A percentile compares a stretch with the other conserved stretches of the same genome.
These are phyloP conservation scores for Myoxocephalus aenaeus DNA, from an alignment of 2,797 vertebrate genomes.

Conservation along the genomic window DNA sequence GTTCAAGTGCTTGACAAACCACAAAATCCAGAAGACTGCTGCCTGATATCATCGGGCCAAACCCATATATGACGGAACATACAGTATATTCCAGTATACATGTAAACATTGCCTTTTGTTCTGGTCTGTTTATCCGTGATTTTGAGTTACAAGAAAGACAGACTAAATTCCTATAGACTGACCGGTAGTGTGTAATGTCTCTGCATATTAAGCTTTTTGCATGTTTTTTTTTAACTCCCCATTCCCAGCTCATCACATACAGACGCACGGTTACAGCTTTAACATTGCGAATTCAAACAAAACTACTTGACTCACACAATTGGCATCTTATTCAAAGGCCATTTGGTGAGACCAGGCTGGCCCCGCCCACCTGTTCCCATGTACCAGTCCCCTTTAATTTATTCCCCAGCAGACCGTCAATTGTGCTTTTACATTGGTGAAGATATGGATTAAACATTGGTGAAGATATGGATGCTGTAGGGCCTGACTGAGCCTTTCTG, in stretches of 20 bases:
- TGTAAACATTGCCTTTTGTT: neutral
- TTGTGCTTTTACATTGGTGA: conserved; percentile 13
- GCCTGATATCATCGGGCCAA: conserved; percentile 1
- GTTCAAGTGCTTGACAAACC: neutral
- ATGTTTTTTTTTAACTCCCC: neutral
- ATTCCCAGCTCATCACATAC: too few species aligned
- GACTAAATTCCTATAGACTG: neutral
- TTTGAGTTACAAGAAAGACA: neutral
- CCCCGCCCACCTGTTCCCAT: neutral
- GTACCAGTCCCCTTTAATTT: neutral
- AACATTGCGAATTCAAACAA: neutral
- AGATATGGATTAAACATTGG: conserved; percentile 4
- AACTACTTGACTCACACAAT: neutral
- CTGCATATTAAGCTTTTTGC: too few species aligned
- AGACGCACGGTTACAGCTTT: neutral
- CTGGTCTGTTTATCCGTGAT: neutral
- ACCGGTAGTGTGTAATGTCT: neutral
- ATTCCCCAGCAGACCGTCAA: neutral
- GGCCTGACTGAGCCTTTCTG: conserved; percentile 1
- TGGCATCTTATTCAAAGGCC: neutral
- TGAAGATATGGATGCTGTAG: conserved; percentile 23
- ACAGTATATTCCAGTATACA: neutral
- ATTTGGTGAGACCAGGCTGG: neutral
- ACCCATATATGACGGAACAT: neutral
- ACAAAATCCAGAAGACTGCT: neutral